Conservation (phyloP, 2,113 vertebrate genomes). For the Macaca mulatta region DNA sequence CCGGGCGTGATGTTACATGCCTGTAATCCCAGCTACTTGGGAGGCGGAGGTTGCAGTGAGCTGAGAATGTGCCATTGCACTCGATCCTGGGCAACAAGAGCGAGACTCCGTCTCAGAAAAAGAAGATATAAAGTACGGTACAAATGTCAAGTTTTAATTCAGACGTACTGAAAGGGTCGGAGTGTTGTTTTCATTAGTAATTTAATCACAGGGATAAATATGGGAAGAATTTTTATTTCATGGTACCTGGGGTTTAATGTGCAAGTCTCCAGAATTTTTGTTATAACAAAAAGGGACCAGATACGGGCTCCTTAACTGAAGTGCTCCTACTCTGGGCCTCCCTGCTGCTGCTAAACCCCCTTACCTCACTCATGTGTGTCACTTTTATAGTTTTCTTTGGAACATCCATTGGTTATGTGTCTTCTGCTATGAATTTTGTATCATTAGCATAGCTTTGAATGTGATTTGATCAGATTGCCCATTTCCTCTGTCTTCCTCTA, state of each 20-base stretch:
- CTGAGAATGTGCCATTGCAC: too few species aligned
- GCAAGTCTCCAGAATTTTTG: background rate
- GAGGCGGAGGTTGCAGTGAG: too few species aligned
- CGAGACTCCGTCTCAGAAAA: too few species aligned
- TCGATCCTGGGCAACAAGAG: too few species aligned
- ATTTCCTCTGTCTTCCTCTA: background rate
- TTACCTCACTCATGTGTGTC: background rate
- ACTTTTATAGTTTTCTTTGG: background rate
- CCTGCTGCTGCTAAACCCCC: background rate
- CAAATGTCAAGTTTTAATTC: slow-evolving; percentile 13
- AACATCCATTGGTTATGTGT: background rate
- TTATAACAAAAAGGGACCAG: background rate
- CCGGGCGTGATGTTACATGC: too few species aligned
- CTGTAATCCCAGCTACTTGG: too few species aligned
- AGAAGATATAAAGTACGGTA: background rate
- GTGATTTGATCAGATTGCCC: background rate
- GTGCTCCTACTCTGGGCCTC: background rate
- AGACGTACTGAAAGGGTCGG: slow-evolving; percentile 11
- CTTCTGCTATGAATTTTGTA: slow-evolving; percentile 8
- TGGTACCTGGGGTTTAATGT: background rate
- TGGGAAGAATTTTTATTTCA: background rate
- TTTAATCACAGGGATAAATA: background rate
- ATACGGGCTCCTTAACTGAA: background rate
- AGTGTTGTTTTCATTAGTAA: slow-evolving; percentile 34
- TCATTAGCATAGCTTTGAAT: background rate